phyloP scores from a whole-genome alignment of 2,797 vertebrate species.

The Tamandua tetradactyla region DNA sequence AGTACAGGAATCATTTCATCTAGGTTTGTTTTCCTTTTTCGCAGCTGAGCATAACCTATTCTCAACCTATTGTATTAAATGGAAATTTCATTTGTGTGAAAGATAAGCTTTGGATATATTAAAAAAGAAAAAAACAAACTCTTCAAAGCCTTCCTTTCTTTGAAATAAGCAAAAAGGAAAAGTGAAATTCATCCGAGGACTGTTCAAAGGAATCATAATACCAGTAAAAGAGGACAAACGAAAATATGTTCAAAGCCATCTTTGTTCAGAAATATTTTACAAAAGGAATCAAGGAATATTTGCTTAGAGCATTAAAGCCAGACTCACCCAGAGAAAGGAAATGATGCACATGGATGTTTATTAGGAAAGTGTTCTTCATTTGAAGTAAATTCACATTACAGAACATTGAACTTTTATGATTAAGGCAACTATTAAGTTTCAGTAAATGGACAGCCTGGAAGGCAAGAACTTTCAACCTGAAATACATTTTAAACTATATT shows the following conservation, averaged over 20 bases:
- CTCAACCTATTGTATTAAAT: conserved; percentile 33
- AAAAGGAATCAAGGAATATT: conserved; percentile 84
- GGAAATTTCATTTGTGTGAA: conserved; percentile 70
- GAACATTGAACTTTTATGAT: conserved; percentile 15
- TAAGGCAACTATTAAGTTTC: conserved; percentile 57
- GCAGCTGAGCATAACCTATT: neutral
- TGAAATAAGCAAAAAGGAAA: conserved; percentile 78
- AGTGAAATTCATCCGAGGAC: conserved; percentile 76
- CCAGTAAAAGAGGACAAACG: conserved; percentile 73
- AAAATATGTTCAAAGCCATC: conserved; percentile 73
- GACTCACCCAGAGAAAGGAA: conserved; percentile 75
- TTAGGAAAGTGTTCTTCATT: conserved; percentile 35
- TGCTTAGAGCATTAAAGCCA: conserved; percentile 80
- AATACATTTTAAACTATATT: conserved; percentile 19
- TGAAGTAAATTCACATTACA: conserved; percentile 61
- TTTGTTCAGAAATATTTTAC: conserved; percentile 77
- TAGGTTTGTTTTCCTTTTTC: conserved; percentile 41
- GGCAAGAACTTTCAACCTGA: neutral
- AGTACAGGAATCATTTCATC: conserved; percentile 5
- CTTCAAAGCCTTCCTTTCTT: conserved; percentile 69
- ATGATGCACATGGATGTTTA: conserved; percentile 70
- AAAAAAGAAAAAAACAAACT: conserved; percentile 39
- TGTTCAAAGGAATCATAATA: conserved; percentile 79
- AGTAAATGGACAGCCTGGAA: neutral
- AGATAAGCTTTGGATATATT: conserved; percentile 56